Base-by-base conservation (phyloP, 2,797 vertebrate genomes). In the Alca torda region DNA sequence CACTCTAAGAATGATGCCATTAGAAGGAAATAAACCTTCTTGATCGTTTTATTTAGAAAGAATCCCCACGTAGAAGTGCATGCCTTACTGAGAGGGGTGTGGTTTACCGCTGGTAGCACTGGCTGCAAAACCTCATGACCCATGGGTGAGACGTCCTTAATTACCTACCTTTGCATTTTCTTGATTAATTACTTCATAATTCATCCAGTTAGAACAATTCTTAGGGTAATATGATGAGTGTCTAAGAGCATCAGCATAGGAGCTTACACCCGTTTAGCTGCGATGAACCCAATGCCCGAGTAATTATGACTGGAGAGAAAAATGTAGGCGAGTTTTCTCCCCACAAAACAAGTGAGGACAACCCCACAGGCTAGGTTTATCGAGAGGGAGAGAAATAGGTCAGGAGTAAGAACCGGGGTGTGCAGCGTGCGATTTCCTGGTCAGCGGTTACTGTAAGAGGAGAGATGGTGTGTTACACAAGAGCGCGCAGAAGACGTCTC, bases 351-450 rank as follows among this genome's bases (percentile, higher is more conserved):
- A 94, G 77, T 0, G 17, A 78, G 46, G 28, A 65, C 65, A 73
- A 67, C 54, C 69, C 63, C 78, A 19, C 0, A 0, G 4, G 50
- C 24, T 45, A 48, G 6, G 45, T 67, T 83, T 61, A 24, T 26
- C 1, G 2, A 56, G 54, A 64, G 26, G 26, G 28, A 85, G 90
- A 96, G 75, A 96, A 96, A 50, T 95, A 95, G 96, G 96, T 97
- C 96, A 96, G n/a, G 72, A 95, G 75, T 19, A 81, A 80, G 89
- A 85, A 83, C 12, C 0, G 0, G 63, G 39, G 60, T 74, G 75
- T 13, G 31, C 50, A 64, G 16, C 1, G 9, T 83, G 61, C 4
- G 0, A 89, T 87, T 95, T 95, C 94, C 95, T 95, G 64, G 90
- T 95, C 88, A 85, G 94, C 0, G 57, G 94, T 97, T 95, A 54